phyloP scores from a whole-genome alignment of 2,888 invertebrate species.

The Plemyria rubiginata region DNA sequence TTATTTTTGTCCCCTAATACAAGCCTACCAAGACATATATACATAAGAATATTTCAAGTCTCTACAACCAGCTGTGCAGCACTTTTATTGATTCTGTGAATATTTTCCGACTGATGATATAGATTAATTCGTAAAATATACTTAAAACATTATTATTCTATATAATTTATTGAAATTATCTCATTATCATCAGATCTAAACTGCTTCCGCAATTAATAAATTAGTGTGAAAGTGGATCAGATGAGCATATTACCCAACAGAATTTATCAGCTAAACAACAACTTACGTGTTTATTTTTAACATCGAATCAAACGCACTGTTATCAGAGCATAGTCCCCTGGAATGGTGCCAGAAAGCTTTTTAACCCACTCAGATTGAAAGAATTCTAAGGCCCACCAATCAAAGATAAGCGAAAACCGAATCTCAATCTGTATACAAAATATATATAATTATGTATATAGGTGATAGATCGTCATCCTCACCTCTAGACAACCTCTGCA shows the following conservation, averaged over 20 bases:
- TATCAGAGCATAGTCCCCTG: neutral
- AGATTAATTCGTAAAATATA: too few species aligned
- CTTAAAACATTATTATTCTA: too few species aligned
- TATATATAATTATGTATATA: neutral
- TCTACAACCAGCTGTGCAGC: too few species aligned
- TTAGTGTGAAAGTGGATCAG: neutral
- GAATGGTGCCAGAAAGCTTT: conserved; percentile 1
- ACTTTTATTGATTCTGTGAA: too few species aligned
- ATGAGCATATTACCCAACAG: neutral
- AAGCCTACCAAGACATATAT: too few species aligned
- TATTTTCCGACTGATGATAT: too few species aligned
- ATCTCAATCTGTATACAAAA: neutral
- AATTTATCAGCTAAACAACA: neutral
- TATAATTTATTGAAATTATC: too few species aligned
- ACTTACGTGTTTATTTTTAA: conserved; percentile 1
- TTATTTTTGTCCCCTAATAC: too few species aligned
- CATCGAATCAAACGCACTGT: conserved; percentile 1
- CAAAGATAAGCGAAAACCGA: neutral
- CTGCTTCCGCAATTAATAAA: too few species aligned
- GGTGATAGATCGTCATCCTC: neutral
- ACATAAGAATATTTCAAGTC: too few species aligned
- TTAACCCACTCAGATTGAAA: conserved; percentile 1
- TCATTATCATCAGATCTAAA: too few species aligned
- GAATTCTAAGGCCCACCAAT: neutral
- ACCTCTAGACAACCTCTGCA: neutral